Evolutionary conservation across 2,113 vertebrate species (phyloP).

Genomic region (Elanus axillaris): DNA sequence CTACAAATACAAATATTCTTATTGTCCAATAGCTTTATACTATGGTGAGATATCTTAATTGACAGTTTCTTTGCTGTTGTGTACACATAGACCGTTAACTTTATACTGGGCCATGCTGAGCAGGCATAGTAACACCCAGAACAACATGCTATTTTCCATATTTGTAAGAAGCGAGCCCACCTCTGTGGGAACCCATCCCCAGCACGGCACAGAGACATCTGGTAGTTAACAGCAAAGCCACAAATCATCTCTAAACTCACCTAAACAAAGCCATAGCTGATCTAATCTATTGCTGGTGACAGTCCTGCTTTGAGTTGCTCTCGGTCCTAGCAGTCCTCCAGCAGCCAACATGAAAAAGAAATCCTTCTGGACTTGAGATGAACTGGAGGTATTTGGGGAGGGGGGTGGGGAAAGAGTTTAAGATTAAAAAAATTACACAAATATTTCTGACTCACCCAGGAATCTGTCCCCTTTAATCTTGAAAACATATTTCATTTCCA

Average conservation of each 20-base stretch:
- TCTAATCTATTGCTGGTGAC: neutral
- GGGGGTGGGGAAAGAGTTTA: neutral
- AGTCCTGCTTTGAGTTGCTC: neutral
- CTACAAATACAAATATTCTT: neutral
- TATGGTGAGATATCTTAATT: neutral
- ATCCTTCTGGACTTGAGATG: neutral
- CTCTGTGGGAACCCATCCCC: neutral
- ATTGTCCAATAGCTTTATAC: neutral
- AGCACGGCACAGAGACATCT: neutral
- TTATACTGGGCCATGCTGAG: neutral
- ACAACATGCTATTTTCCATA: neutral
- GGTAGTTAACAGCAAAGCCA: slow-evolving; percentile 2
- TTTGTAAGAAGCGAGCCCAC: neutral
- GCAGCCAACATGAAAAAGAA: neutral
- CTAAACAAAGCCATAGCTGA: neutral
- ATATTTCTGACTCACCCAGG: neutral
- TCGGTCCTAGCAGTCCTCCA: neutral
- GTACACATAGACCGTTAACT: neutral
- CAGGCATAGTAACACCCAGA: neutral
- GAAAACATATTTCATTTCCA: neutral
- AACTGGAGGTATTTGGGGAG: neutral
- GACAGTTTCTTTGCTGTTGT: neutral
- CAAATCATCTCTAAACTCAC: slow-evolving; percentile 2
- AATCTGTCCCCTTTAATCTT: neutral
- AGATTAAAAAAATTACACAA: neutral